A percentile compares a stretch with the other conserved stretches of the same genome.
Conservation (phyloP, 2,888 invertebrate species). For the Autographa gamma region DNA sequence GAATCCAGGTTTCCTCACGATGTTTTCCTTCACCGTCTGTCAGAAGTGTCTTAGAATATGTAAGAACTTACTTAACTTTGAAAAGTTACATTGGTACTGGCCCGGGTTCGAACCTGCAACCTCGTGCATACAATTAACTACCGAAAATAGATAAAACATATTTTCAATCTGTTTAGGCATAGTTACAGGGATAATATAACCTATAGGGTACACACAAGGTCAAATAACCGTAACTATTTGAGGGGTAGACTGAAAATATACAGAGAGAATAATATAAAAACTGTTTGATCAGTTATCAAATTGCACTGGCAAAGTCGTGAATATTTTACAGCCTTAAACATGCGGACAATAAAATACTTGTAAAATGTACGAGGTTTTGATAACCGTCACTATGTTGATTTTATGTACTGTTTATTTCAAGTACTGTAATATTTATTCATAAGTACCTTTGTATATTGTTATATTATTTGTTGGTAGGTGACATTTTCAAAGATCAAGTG, state of each 20-base stretch:
- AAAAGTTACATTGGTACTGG: no score
- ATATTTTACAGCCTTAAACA: background rate
- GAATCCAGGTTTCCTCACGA: no score
- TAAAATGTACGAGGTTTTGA: background rate
- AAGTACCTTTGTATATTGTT: background rate
- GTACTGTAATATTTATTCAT: background rate
- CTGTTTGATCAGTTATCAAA: background rate
- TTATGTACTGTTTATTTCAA: constrained; percentile 1
- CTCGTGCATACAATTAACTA: no score
- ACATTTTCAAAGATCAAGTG: background rate
- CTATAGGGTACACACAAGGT: no score
- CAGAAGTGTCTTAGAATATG: no score
- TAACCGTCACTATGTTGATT: background rate
- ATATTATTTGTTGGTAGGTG: no score
- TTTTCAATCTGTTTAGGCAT: no score
- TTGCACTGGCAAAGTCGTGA: background rate
- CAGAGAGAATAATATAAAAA: background rate
- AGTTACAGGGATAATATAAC: no score
- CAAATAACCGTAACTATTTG: background rate
- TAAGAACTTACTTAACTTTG: no score
- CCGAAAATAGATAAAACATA: no score
- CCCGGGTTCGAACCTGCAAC: no score
- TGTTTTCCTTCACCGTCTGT: no score
- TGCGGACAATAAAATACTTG: constrained; percentile 2
- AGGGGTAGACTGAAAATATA: background rate